These are phyloP conservation scores for Neolamprologus hecqui DNA, from an alignment of 2,113 vertebrate species.

Conservation along the genomic window DNA sequence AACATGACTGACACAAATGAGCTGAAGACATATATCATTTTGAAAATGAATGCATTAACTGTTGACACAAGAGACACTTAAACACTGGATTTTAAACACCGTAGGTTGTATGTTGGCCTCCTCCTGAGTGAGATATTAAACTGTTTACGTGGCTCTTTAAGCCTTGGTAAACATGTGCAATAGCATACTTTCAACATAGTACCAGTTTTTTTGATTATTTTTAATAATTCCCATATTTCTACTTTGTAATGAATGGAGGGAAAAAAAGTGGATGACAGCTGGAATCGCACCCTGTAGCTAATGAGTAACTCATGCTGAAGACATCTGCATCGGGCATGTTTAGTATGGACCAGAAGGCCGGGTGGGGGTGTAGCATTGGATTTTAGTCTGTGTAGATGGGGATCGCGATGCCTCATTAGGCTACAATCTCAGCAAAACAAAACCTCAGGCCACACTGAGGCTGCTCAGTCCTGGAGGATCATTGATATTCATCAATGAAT, in stretches of 20 bases:
- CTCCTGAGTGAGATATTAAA: background rate
- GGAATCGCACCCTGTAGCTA: slow-evolving; percentile 7
- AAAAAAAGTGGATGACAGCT: background rate
- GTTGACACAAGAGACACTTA: background rate
- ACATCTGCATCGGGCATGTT: slow-evolving; percentile 25
- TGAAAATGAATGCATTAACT: background rate
- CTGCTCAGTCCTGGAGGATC: slow-evolving; percentile 25
- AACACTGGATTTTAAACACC: background rate
- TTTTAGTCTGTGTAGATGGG: background rate
- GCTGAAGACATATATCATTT: background rate
- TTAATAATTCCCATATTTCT: slow-evolving; percentile 1
- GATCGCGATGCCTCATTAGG: slow-evolving; percentile 29
- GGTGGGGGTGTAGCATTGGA: background rate
- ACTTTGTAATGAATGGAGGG: slow-evolving; percentile 14
- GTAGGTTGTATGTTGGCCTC: background rate
- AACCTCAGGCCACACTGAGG: slow-evolving; percentile 24
- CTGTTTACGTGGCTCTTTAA: background rate
- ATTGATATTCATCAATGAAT: slow-evolving; percentile 48
- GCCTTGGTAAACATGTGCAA: background rate
- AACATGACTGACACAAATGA: slow-evolving; percentile 4
- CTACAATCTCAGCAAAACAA: slow-evolving; percentile 11
- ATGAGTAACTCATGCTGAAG: slow-evolving; percentile 13
- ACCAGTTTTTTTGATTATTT: background rate
- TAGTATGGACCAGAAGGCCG: slow-evolving; percentile 2
- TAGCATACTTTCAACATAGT: background rate